Evolutionary conservation across 2,797 vertebrate species (phyloP).

Genomic region (Pangasius macronema): DNA sequence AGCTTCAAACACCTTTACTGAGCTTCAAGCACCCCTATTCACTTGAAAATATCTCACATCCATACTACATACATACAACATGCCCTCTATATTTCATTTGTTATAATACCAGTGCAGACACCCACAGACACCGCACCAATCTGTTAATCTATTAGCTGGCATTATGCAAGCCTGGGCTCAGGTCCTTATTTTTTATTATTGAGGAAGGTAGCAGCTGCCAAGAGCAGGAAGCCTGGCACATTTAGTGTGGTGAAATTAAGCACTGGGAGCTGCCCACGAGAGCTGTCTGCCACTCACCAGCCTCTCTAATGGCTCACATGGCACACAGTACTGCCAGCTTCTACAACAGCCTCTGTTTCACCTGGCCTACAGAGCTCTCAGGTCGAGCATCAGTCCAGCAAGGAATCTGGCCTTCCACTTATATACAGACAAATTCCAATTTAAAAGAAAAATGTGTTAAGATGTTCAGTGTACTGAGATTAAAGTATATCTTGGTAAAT

Average conservation of each 20-base stretch:
- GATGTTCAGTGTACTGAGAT: not conserved
- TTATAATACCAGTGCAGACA: not conserved
- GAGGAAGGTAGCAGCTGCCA: slow-evolving; percentile 67
- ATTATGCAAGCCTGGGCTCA: slow-evolving; percentile 71
- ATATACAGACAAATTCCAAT: not conserved
- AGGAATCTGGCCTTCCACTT: not conserved
- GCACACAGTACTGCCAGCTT: slow-evolving; percentile 22
- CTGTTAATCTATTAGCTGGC: slow-evolving; percentile 68
- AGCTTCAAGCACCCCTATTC: not conserved
- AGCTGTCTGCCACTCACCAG: slow-evolving; percentile 50
- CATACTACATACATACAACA: not conserved
- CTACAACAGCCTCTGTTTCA: not conserved
- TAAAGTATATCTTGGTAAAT: slow-evolving; percentile 30
- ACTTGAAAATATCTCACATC: not conserved
- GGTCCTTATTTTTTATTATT: slow-evolving; percentile 65
- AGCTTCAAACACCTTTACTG: not conserved
- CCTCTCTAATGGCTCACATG: slow-evolving; percentile 34
- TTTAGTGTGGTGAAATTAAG: slow-evolving; percentile 66
- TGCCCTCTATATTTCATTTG: not conserved
- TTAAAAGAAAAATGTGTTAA: not conserved
- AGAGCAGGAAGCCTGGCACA: slow-evolving; percentile 67
- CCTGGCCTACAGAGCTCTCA: not conserved
- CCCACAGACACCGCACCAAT: slow-evolving; percentile 31
- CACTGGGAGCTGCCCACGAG: slow-evolving; percentile 47
- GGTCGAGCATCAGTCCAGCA: slow-evolving; percentile 41